A percentile compares a stretch with the other conserved stretches of the same genome.
These are phyloP conservation scores for Gallinago paraguaiae DNA, from an alignment of 2,113 vertebrate species.

Conservation along the genomic window DNA sequence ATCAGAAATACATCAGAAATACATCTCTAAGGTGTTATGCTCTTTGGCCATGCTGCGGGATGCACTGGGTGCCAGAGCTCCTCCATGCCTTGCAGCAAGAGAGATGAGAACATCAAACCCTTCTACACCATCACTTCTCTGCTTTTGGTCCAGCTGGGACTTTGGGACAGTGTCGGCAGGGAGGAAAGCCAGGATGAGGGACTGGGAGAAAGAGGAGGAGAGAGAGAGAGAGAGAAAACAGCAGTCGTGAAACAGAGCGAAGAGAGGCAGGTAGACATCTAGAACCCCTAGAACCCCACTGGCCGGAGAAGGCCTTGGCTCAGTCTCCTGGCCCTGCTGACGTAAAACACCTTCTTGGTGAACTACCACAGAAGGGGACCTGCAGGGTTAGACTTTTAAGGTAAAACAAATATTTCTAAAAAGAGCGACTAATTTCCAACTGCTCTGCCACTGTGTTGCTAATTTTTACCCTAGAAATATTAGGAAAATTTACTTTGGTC, in stretches of 20 bases:
- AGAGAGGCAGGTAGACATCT: background rate
- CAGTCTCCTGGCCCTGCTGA: background rate
- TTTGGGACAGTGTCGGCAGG: background rate
- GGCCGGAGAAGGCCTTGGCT: background rate
- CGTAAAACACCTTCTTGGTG: background rate
- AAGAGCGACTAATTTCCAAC: background rate
- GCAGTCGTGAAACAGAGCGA: background rate
- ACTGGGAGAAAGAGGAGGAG: background rate
- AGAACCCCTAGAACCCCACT: background rate
- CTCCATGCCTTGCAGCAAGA: background rate
- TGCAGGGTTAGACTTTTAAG: background rate
- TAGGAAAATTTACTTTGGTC: background rate
- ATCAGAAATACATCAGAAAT: background rate
- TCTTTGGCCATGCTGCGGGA: background rate
- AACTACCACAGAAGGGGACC: background rate
- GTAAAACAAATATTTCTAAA: background rate
- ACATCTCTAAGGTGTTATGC: background rate
- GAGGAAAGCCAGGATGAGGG: background rate
- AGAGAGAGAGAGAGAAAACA: background rate
- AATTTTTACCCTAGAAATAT: background rate
- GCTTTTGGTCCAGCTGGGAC: background rate
- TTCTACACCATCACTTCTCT: background rate
- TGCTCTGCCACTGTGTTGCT: background rate
- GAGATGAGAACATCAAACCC: background rate
- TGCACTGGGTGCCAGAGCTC: background rate